Percentiles rank a stretch among this genome's conserved stretches.
These are phyloP conservation scores for Montipora foliosa DNA, from an alignment of 64 coral and sea anemone species.

Conservation along the genomic window DNA sequence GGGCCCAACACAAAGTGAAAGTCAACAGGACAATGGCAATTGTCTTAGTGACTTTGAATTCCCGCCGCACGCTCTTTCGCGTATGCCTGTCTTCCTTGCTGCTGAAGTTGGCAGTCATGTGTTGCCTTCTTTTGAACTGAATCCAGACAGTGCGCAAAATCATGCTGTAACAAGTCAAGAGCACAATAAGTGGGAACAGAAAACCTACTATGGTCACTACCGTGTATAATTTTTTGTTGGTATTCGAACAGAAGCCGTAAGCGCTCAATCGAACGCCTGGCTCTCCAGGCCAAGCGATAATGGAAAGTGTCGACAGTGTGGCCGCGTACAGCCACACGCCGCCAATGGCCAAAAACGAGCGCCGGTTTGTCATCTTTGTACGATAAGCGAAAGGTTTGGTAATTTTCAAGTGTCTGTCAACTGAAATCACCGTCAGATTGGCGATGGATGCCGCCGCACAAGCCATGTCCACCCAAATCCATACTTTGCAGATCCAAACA, in stretches of 20 bases:
- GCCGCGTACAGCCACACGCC: conserved; percentile 79
- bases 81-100: conserved; percentile 76
- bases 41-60: conserved; percentile 93
- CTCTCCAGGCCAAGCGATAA: conserved; percentile 67
- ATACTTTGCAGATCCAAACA: conserved; percentile 38
- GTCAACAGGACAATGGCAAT: conserved; percentile 77
- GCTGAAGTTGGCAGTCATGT: conserved; percentile 18
- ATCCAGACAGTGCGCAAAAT: conserved; percentile 68
- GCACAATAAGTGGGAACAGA: conserved; percentile 58
- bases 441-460: conserved; percentile 89
- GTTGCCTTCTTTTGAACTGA: conserved; percentile 91
- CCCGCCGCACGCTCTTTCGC: conserved; percentile 53
- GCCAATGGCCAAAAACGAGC: conserved; percentile 66
- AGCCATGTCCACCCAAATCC: conserved; percentile 83
- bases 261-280: not conserved
- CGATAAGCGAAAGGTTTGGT: conserved; percentile 92
- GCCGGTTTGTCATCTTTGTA: conserved; percentile 66
- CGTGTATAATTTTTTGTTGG: conserved; percentile 76
- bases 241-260: conserved; percentile 23
- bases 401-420: conserved; percentile 90
- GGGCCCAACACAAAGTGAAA: conserved; percentile 85
- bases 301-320: conserved; percentile 59
- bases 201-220: conserved; percentile 81
- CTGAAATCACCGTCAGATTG: conserved; percentile 80
- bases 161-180: conserved; percentile 66